Evolutionary conservation across 2,888 invertebrate genomes (phyloP).

Genomic region (Leptinotarsa juncta): DNA sequence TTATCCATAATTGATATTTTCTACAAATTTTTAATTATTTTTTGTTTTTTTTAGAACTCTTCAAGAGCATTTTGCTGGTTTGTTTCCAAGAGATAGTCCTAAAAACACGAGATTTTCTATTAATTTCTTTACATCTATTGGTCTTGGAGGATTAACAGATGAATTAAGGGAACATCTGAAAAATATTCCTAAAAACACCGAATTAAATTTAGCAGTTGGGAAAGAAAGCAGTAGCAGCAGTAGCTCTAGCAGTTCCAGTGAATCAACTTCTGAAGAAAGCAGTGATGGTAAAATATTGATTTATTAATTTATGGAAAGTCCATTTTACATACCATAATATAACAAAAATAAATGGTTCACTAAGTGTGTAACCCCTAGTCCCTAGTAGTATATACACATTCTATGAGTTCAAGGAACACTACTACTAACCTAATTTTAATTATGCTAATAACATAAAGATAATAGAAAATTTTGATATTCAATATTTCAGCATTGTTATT

Average conservation of each 20-base stretch:
- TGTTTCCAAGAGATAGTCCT: slow-evolving; percentile 96
- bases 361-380: too few species aligned
- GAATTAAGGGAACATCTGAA: slow-evolving; percentile 67
- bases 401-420: too few species aligned
- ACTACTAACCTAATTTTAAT: too few species aligned
- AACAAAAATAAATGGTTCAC: too few species aligned
- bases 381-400: too few species aligned
- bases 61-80: slow-evolving; percentile 85
- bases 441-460: too few species aligned
- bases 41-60: slow-evolving; percentile 76
- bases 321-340: too few species aligned
- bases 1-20: slow-evolving; percentile 50
- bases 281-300: slow-evolving; percentile 40
- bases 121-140: slow-evolving; percentile 97
- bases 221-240: slow-evolving; percentile 50
- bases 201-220: slow-evolving; percentile 51
- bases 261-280: slow-evolving; percentile 30
- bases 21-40: slow-evolving; percentile 25
- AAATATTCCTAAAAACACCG: slow-evolving; percentile 52
- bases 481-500: too few species aligned
- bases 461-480: too few species aligned
- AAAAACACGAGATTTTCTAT: slow-evolving; percentile 97
- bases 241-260: slow-evolving; percentile 46
- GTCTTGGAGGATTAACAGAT: slow-evolving; percentile 95
- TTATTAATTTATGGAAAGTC: too few species aligned